These are phyloP conservation scores for Hyles vespertilio DNA, from an alignment of 1,140 invertebrate species.

Conservation along the genomic window DNA sequence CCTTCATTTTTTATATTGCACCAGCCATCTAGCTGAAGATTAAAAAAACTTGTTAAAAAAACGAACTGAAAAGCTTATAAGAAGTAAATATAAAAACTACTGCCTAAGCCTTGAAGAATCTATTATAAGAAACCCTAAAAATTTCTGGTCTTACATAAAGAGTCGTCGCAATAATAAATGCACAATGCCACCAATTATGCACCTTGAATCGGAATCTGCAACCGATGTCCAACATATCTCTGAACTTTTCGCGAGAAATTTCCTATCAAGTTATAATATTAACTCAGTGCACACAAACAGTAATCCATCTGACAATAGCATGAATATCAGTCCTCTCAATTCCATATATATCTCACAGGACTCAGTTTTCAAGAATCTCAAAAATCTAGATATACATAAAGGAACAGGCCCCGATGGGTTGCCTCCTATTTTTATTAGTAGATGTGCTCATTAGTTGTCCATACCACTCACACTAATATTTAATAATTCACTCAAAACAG, in stretches of 20 bases:
- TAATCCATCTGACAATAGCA: no score
- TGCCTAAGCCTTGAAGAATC: slow-evolving; percentile 4
- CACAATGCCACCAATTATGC: background rate
- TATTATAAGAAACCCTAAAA: slow-evolving; percentile 18
- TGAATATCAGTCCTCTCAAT: no score
- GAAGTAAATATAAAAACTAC: slow-evolving; percentile 10
- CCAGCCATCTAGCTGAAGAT: no score
- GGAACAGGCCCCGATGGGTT: slow-evolving; percentile 13
- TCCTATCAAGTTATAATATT: background rate
- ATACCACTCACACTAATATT: no score
- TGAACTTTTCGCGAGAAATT: background rate
- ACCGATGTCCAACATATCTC: slow-evolving; percentile 3
- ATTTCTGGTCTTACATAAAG: background rate
- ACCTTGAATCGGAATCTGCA: background rate
- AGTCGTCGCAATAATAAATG: no score
- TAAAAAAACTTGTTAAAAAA: no score
- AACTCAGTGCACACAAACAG: no score
- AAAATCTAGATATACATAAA: background rate
- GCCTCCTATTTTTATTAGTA: background rate
- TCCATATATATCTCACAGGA: background rate
- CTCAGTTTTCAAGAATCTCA: no score
- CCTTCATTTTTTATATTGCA: no score
- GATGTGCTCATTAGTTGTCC: no score
- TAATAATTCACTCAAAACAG: no score
- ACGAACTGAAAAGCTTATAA: background rate